Evolutionary conservation across 2,888 invertebrate species (phyloP).

Genomic region (Drosophila basisetae): DNA sequence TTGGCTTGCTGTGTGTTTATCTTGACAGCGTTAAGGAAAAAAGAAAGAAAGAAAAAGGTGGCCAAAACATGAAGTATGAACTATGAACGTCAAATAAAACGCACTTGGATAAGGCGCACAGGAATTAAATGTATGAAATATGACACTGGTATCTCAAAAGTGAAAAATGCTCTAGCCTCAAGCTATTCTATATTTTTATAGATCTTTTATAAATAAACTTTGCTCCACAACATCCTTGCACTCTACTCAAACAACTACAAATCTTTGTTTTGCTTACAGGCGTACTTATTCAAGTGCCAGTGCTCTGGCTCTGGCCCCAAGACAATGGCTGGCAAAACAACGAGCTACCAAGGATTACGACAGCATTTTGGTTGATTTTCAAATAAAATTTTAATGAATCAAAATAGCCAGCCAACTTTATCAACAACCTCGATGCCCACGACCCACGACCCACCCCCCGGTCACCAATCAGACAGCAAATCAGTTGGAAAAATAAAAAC

Average conservation of each 20-base stretch:
- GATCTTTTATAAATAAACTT: conserved; percentile 8
- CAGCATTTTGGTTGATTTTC: conserved; percentile 78
- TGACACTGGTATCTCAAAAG: conserved; percentile 31
- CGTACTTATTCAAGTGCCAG: conserved; percentile 51
- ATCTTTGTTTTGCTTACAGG: conserved; percentile 58
- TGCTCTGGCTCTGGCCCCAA: conserved; percentile 4
- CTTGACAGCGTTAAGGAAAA: conserved; percentile 37
- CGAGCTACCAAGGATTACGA: conserved; percentile 65
- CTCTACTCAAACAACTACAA: conserved; percentile 9
- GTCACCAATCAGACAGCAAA: conserved; percentile 14
- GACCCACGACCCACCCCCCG: not conserved
- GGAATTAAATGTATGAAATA: conserved; percentile 61
- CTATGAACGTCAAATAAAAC: conserved; percentile 79
- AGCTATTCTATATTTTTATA: conserved; percentile 3
- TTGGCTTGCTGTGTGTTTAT: conserved; percentile 47
- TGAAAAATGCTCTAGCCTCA: conserved; percentile 20
- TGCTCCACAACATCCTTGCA: conserved; percentile 13
- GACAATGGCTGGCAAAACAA: conserved; percentile 51
- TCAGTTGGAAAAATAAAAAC: conserved; percentile 29
- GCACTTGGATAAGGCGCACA: conserved; percentile 52
- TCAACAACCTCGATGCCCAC: conserved; percentile 4
- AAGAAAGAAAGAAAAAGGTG: conserved; percentile 27
- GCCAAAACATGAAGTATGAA: conserved; percentile 62
- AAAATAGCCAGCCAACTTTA: conserved; percentile 47
- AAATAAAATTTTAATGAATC: conserved; percentile 79